Conservation (phyloP, 2,113 vertebrate species). For the Paradisaea rubra region DNA sequence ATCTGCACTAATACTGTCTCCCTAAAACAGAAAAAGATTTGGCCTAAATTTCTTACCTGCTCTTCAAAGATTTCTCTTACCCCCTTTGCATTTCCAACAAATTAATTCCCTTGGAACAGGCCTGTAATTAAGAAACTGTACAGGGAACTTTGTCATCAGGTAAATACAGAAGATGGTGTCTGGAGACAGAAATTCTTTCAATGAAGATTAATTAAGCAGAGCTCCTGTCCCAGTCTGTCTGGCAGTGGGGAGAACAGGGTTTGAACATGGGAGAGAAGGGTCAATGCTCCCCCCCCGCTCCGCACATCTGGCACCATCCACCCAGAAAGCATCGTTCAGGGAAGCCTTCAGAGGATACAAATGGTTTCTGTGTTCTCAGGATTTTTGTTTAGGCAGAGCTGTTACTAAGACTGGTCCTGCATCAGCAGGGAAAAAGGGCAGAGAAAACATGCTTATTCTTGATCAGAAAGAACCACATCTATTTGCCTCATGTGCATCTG, state of each 20-base stretch:
- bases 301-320: background rate
- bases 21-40: background rate
- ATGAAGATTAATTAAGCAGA: slow-evolving; percentile 59
- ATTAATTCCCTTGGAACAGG: slow-evolving; percentile 47
- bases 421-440: background rate
- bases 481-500: background rate
- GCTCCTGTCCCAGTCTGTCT: background rate
- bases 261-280: background rate
- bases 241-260: background rate
- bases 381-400: background rate
- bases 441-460: background rate
- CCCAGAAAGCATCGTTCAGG: background rate
- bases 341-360: background rate
- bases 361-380: background rate
- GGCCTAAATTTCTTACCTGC: background rate
- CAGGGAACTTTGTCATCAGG: slow-evolving; percentile 52
- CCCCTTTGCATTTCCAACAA: background rate
- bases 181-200: slow-evolving; percentile 55
- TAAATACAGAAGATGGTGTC: slow-evolving; percentile 61
- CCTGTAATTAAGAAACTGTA: slow-evolving; percentile 63
- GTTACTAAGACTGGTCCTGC: background rate
- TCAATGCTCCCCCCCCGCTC: rapidly evolving
- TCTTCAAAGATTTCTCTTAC: background rate
- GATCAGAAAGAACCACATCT: background rate
- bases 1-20: background rate